A percentile compares a stretch with the other conserved stretches of the same genome.
Evolutionary conservation across 2,113 vertebrate genomes (phyloP).

Genomic region (Astatotilapia flaviijosephi): DNA sequence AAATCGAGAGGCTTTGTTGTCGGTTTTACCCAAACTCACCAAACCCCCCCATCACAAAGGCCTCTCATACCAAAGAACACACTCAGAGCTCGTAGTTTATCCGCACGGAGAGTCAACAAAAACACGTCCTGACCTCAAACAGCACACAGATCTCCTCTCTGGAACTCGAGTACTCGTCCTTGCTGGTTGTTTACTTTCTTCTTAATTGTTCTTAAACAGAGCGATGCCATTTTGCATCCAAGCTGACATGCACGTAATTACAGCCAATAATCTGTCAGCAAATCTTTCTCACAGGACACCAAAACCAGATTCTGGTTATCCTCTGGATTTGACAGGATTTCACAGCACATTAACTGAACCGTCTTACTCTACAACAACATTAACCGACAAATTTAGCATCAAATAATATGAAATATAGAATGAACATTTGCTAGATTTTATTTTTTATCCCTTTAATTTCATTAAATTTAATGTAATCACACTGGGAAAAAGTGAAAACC

Average conservation of each 20-base stretch:
- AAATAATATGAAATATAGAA: not conserved
- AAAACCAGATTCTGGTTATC: not conserved
- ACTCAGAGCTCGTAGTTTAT: slow-evolving; percentile 6
- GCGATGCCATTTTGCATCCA: not conserved
- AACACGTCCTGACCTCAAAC: slow-evolving; percentile 9
- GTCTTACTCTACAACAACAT: not conserved
- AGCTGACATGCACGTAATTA: not conserved
- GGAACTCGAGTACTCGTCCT: not conserved
- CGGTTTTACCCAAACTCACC: slow-evolving; percentile 26
- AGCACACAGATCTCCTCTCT: not conserved
- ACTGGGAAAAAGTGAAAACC: not conserved
- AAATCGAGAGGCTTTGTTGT: slow-evolving; percentile 26
- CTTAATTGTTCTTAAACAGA: not conserved
- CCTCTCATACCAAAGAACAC: slow-evolving; percentile 19
- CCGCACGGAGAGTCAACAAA: slow-evolving; percentile 20
- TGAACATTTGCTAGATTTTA: not conserved
- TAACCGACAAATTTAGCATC: not conserved
- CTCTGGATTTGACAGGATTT: not conserved
- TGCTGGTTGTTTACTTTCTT: not conserved
- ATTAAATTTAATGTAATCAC: not conserved
- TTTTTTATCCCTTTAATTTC: not conserved
- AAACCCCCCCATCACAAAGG: not conserved
- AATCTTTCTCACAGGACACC: not conserved
- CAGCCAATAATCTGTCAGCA: not conserved
- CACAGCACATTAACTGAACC: not conserved